A percentile compares a stretch with the other conserved stretches of the same genome.
Conservation (phyloP, 2,113 vertebrate species). For the Paramisgurnus dabryanus region DNA sequence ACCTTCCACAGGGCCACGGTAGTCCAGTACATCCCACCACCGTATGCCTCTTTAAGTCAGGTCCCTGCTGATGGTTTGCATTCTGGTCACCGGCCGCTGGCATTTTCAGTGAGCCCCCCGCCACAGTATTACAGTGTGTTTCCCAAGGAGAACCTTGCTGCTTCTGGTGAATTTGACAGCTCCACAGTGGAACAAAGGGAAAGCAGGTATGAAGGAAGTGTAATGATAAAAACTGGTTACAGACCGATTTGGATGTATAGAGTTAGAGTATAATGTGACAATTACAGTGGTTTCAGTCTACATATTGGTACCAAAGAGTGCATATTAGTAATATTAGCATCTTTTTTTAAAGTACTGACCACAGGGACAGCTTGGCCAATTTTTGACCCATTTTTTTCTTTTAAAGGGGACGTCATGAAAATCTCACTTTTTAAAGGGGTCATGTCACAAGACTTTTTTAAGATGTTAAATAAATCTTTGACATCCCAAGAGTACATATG, state of each 20-base stretch:
- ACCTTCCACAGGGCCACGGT: conserved; percentile 74
- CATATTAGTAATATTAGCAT: too few species aligned
- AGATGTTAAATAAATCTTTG: too few species aligned
- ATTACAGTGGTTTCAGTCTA: neutral
- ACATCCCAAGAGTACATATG: too few species aligned
- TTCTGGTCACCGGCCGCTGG: conserved; percentile 29
- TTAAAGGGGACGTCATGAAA: too few species aligned
- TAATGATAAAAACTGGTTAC: neutral
- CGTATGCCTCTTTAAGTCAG: conserved; percentile 50
- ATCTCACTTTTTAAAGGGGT: too few species aligned
- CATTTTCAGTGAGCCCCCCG: conserved; percentile 29
- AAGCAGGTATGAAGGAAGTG: conserved; percentile 67
- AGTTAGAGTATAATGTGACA: neutral
- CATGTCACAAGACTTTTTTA: too few species aligned
- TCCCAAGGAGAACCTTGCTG: conserved; percentile 67
- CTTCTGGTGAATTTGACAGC: conserved; percentile 60
- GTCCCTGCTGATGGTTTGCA: conserved; percentile 46
- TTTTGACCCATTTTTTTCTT: too few species aligned
- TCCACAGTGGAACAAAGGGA: conserved; percentile 33
- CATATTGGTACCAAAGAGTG: too few species aligned
- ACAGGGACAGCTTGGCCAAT: too few species aligned
- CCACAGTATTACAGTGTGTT: conserved; percentile 72
- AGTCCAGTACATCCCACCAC: conserved; percentile 77
- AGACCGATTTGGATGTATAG: neutral
- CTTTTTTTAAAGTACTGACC: too few species aligned